Conservation (phyloP, 1,140 invertebrate genomes). For the Trichomalopsis sarcophagae region DNA sequence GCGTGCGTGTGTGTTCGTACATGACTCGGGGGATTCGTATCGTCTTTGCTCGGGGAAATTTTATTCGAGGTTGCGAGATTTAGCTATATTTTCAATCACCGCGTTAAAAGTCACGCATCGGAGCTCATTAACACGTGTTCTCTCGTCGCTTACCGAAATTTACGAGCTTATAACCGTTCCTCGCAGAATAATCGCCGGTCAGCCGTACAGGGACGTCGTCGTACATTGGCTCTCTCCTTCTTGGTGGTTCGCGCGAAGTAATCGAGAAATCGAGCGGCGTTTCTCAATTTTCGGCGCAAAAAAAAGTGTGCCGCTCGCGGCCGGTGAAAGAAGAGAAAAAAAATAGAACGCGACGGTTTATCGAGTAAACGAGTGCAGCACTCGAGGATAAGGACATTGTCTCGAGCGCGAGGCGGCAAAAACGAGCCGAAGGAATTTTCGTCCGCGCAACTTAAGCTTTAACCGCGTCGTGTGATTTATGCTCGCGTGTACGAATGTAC, state of each 20-base stretch:
- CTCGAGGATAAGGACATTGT: conserved; percentile 9
- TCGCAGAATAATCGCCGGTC: too few species aligned
- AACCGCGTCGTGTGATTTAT: conserved; percentile 12
- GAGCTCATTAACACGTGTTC: too few species aligned
- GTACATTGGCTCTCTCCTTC: too few species aligned
- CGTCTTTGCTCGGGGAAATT: not conserved
- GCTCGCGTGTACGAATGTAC: not conserved
- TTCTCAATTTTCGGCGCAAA: conserved; percentile 26
- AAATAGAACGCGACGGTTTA: not conserved
- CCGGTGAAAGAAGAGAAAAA: not conserved
- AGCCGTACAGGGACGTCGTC: too few species aligned
- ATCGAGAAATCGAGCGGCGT: conserved; percentile 14
- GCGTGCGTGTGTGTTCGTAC: not conserved
- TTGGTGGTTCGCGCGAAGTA: not conserved
- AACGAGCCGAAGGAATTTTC: not conserved
- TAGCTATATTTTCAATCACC: too few species aligned
- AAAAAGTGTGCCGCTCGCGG: not conserved
- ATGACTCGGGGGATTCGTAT: not conserved
- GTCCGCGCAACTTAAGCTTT: not conserved
- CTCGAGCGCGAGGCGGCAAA: not conserved
- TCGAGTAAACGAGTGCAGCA: not conserved
- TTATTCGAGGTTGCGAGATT: too few species aligned
- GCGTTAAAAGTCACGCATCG: too few species aligned
- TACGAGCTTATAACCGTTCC: too few species aligned
- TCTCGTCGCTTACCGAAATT: too few species aligned